A percentile compares a stretch with the other conserved stretches of the same genome.
These are phyloP conservation scores for Megaceryle torquata DNA, from an alignment of 2,113 vertebrate species.

Conservation along the genomic window DNA sequence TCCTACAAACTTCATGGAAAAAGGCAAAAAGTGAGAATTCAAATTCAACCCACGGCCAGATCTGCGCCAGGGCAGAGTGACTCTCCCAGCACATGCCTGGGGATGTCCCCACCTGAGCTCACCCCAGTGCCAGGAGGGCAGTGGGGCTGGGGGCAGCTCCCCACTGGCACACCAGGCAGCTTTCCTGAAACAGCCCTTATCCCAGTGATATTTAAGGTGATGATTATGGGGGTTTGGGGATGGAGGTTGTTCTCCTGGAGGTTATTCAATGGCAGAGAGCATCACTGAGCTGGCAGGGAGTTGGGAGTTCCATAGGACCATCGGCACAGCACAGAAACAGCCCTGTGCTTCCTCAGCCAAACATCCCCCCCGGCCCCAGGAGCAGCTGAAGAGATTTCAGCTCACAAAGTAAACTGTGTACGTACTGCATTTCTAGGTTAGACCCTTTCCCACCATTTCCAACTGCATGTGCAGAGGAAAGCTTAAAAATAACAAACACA, in stretches of 20 bases:
- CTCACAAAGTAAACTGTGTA: not conserved
- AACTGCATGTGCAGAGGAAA: not conserved
- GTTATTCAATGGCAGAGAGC: not conserved
- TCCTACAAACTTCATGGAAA: not conserved
- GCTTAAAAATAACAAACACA: not conserved
- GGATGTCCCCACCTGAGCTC: not conserved
- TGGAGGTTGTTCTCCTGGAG: not conserved
- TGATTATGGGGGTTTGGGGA: not conserved
- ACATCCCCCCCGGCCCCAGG: not conserved
- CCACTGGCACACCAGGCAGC: not conserved
- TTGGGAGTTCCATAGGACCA: not conserved
- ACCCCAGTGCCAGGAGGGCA: not conserved
- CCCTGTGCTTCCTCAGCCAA: not conserved
- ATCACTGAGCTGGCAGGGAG: not conserved
- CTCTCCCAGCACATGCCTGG: rapidly evolving
- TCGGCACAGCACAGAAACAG: rapidly evolving
- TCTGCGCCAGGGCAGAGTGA: not conserved
- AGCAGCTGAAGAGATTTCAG: not conserved
- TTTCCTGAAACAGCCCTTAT: not conserved
- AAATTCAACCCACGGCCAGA: rapidly evolving
- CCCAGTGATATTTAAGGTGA: not conserved
- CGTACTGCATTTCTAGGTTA: not conserved
- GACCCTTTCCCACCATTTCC: not conserved
- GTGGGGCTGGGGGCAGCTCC: not conserved
- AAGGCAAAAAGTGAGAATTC: not conserved